Evolutionary conservation across 2,888 invertebrate species (phyloP), one percentile per base, ranked within the genome.

Genomic region (Diarsia brunnea): DNA sequence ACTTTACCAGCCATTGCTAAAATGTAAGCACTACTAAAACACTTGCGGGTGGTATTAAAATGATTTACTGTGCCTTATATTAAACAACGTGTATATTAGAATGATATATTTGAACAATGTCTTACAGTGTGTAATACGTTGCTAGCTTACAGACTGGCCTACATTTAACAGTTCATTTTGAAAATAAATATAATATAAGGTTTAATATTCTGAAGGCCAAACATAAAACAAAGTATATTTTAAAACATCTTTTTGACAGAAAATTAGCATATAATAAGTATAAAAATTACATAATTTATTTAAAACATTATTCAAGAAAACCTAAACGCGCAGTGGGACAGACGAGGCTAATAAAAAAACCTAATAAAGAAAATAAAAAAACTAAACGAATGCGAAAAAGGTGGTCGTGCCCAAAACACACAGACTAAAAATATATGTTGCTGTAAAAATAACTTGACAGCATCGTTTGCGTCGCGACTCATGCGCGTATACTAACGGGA

Each of bases 361-460:
- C n/a, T n/a, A n/a, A n/a, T n/a, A n/a, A n/a, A n/a, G n/a, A n/a
- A n/a, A n/a, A n/a, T n/a, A n/a, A n/a, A 64, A 2, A 70, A 68
- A 27, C 43, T 43, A 19, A 72, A 78, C 31, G 24, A 55, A 43
- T 63, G 73, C 63, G 63, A 64, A 69, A 65, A 69, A 67, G 65
- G 58, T 60, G 75, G 71, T 77, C 65, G 75, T 64, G 47, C 55
- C 60, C 58, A 71, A 84, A 85, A 87, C 81, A 83, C 63, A 58
- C 45, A 55, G 27, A 38, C 78, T 79, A 85, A 79, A 87, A 86
- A 87, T 87, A 87, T 75, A 70, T 69, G 43, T 69, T 47, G 38
- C 72, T 78, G 69, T 82, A 84, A 87, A 87, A 82, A 86, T 84
- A 86, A 75, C 82, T 64, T 49, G 45, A 69, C 47, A 45, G 43